Base-by-base conservation (phyloP, 2,113 vertebrate species). In the Cygnus buccinator region DNA sequence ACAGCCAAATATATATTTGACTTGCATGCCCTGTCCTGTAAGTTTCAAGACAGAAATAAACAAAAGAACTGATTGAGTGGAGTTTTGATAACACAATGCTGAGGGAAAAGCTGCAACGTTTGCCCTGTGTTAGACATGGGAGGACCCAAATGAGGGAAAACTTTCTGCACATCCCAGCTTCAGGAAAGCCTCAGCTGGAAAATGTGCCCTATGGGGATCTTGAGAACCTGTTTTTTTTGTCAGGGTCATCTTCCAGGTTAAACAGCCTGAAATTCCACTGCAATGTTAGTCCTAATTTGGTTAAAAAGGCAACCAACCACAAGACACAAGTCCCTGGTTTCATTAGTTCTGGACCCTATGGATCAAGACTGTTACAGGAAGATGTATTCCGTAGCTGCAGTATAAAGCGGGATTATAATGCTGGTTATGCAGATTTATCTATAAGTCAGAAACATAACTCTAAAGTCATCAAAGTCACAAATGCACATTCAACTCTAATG, bases 201-300 rank as follows among this genome's bases (percentile, higher is more conserved):
- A 41, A 3, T 0, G 0, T 62, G 50, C 1, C 8, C 23, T 65
- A 5, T 21, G 6, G 13, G 14, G 13, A 6, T 63, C 62, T 92
- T 2, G 1, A 41, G 10, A 78, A 55, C 5, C 9, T 65, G 8
- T 1, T 58, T 66, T 58, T 84, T 70, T 14, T 6, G 25, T 65
- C 39, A 77, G 9, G 39, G 29, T 61, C 33, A 12, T 72, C 20
- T 35, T 4, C 5, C 9, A 54, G 31, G 21, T 25, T 25, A 87
- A 80, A 82, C 28, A 62, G 10, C 11, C 26, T 4, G 10, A 76
- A 12, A 12, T 68, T 92, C 28, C 22, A 65, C 18, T 68, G 14
- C 9, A 90, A 18, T 4, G 10, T 63, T 25, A 76, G 11, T 11
- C 17, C 62, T 73, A 65, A 46, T 35, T 76, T 83, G 29, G 2